These are phyloP conservation scores for Hypanus sabinus DNA, from an alignment of 2,113 vertebrate species.

Conservation along the genomic window DNA sequence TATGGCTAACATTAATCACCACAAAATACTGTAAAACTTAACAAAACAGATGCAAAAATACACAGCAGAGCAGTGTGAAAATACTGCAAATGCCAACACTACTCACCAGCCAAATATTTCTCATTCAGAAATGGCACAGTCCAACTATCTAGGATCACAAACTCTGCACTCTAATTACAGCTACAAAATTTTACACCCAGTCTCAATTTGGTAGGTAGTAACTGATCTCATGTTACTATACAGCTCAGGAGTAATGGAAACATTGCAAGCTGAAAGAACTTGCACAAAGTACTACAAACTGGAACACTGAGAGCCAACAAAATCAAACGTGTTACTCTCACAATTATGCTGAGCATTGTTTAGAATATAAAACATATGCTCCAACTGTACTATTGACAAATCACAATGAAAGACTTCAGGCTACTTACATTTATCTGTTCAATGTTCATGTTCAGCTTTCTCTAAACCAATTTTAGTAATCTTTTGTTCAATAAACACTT, in stretches of 20 bases:
- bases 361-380: background rate
- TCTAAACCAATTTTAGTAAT: background rate
- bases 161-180: background rate
- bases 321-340: background rate
- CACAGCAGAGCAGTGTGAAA: background rate
- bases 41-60: background rate
- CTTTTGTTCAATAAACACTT: slow-evolving; percentile 16
- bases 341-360: background rate
- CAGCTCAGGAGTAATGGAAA: background rate
- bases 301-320: background rate
- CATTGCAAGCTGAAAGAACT: background rate
- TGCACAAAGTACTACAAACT: background rate
- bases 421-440: background rate
- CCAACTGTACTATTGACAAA: background rate
- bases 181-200: background rate
- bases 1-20: background rate
- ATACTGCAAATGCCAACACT: background rate
- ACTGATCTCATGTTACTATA: background rate
- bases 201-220: background rate
- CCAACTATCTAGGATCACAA: background rate
- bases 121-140: background rate
- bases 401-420: background rate
- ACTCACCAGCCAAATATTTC: background rate
- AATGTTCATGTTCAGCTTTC: background rate
- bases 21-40: background rate